Percentiles rank a stretch among this genome's conserved stretches.
These are phyloP conservation scores for Hymenochirus boettgeri DNA, from an alignment of 2,113 vertebrate genomes.

Conservation along the genomic window DNA sequence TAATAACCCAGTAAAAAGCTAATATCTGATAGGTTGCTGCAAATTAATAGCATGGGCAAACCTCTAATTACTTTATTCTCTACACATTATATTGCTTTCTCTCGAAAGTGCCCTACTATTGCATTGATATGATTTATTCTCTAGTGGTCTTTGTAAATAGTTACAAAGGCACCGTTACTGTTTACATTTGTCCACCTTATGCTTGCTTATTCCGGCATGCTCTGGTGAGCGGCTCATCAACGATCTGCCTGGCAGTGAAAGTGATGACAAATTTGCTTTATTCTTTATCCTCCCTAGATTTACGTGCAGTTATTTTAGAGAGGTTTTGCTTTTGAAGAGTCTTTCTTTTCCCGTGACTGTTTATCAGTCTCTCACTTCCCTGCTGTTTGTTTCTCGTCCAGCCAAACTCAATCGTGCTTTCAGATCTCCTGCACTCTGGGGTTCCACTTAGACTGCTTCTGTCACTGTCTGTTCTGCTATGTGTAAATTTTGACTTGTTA, in stretches of 20 bases:
- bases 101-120: too few relatives aligned
- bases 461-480: not conserved
- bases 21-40: too few relatives aligned
- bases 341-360: constrained; percentile 2
- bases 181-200: too few relatives aligned
- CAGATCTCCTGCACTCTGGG: constrained; percentile 14
- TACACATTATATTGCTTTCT: too few relatives aligned
- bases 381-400: constrained; percentile 24
- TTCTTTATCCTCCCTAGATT: not conserved
- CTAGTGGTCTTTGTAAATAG: too few relatives aligned
- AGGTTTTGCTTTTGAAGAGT: not conserved
- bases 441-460: constrained; percentile 24
- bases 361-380: constrained; percentile 11
- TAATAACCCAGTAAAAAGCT: too few relatives aligned
- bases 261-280: not conserved
- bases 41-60: too few relatives aligned
- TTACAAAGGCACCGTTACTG: too few relatives aligned
- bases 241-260: not conserved
- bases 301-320: not conserved
- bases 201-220: too few relatives aligned
- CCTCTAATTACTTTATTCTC: too few relatives aligned
- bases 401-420: constrained; percentile 16
- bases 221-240: not conserved
- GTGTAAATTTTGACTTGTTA: not conserved
- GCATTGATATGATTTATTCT: too few relatives aligned